Conservation (phyloP, 2,797 vertebrate genomes). For the Somateria mollissima region DNA sequence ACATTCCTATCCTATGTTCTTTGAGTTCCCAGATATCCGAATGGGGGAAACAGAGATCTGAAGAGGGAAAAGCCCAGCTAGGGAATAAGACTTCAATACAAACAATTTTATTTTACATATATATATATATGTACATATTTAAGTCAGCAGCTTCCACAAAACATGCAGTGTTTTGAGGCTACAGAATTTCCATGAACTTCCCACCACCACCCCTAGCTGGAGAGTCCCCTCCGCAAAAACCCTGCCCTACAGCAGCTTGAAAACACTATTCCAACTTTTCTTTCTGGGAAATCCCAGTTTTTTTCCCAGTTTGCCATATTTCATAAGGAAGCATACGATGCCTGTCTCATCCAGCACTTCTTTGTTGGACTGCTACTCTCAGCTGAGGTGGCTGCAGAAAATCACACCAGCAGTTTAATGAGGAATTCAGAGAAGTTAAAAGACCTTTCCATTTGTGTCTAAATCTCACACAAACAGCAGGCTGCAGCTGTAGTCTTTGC, state of each 20-base stretch:
- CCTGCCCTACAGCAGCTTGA: not conserved
- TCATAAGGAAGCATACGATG: not conserved
- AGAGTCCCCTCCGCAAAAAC: not conserved
- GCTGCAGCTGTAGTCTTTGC: slow-evolving; percentile 53
- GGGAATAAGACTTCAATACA: not conserved
- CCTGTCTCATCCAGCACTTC: not conserved
- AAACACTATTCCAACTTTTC: not conserved
- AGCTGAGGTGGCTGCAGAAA: slow-evolving; percentile 29
- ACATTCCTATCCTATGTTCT: not conserved
- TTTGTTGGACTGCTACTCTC: not conserved
- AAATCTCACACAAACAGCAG: slow-evolving; percentile 59
- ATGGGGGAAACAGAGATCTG: not conserved
- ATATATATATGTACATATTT: not conserved
- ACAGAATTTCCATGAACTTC: not conserved
- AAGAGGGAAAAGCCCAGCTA: not conserved
- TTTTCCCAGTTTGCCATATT: not conserved
- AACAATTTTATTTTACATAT: too few relatives aligned
- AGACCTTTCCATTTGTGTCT: slow-evolving; percentile 56
- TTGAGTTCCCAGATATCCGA: not conserved
- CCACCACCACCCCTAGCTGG: not conserved
- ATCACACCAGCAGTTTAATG: slow-evolving; percentile 52
- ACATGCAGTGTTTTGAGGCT: not conserved
- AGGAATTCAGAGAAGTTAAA: slow-evolving; percentile 50
- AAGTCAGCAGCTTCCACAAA: not conserved
- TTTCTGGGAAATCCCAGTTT: not conserved